Evolutionary conservation across 1,140 invertebrate genomes (phyloP).

Genomic region (Andricus grossulariae): DNA sequence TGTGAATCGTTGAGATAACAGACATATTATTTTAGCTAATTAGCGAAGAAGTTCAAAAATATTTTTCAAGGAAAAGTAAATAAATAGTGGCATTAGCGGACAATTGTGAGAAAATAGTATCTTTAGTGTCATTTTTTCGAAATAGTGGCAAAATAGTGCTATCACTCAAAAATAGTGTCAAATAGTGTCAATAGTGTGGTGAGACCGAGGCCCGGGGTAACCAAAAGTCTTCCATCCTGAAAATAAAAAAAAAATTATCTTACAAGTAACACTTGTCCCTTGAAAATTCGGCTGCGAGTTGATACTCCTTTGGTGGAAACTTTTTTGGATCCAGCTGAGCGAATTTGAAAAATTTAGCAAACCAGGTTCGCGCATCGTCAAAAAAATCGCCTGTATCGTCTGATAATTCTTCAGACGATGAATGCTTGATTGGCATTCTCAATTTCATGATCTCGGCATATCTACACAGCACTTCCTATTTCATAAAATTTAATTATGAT

Average conservation of each 20-base stretch:
- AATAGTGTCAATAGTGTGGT: no score
- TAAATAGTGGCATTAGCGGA: no score
- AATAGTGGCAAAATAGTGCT: no score
- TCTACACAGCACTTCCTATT: conserved; percentile 82
- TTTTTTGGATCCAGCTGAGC: conserved; percentile 74
- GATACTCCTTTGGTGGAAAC: conserved; percentile 76
- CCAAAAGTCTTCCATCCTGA: no score
- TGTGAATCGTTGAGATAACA: no score
- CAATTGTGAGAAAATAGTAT: no score
- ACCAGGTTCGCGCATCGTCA: conserved; percentile 69
- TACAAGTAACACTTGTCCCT: conserved; percentile 85
- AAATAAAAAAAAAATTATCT: conserved; percentile 61
- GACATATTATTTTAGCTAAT: no score
- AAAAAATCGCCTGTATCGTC: conserved; percentile 64
- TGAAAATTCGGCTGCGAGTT: conserved; percentile 81
- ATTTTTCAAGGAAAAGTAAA: no score
- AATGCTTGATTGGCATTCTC: conserved; percentile 90
- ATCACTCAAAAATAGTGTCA: no score
- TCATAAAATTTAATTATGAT: conserved; percentile 11
- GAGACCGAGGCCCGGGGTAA: no score
- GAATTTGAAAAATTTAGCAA: conserved; percentile 65
- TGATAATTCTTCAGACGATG: conserved; percentile 65
- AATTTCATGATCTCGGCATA: conserved; percentile 93
- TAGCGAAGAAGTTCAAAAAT: no score
- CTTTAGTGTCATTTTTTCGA: no score